phyloP scores from a whole-genome alignment of 1,140 invertebrate species.

The Orussus abietinus region DNA sequence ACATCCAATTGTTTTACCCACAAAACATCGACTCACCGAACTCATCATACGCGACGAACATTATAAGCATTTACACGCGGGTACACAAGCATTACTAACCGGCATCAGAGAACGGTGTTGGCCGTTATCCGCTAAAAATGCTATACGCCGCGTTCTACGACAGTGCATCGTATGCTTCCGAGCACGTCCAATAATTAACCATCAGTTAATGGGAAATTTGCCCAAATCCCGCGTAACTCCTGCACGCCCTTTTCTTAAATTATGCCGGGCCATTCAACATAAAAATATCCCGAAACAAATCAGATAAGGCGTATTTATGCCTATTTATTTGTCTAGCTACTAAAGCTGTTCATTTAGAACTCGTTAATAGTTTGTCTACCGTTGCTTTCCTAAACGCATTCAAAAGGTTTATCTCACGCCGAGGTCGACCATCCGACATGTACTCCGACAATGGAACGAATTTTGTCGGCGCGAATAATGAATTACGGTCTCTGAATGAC shows the following conservation, averaged over 20 bases:
- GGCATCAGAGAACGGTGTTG: conserved; percentile 17
- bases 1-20: conserved; percentile 27
- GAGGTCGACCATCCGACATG: conserved; percentile 23
- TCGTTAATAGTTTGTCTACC: conserved; percentile 26
- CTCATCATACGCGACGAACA: conserved; percentile 28
- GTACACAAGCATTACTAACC: conserved; percentile 14
- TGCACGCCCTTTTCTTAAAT: conserved; percentile 16
- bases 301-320: conserved; percentile 12
- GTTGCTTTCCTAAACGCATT: conserved; percentile 28
- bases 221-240: conserved; percentile 14
- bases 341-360: conserved; percentile 35
- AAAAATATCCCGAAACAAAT: conserved; percentile 3
- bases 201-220: conserved; percentile 24
- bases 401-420: conserved; percentile 24
- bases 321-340: conserved; percentile 34
- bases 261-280: conserved; percentile 16
- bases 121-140: conserved; percentile 14
- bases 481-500: conserved; percentile 19
- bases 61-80: conserved; percentile 19
- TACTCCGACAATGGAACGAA: conserved; percentile 40
- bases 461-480: conserved; percentile 31
- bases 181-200: not conserved
- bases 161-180: conserved; percentile 19
- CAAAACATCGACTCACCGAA: conserved; percentile 19
- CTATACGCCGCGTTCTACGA: conserved; percentile 15